Evolutionary conservation across 2,888 invertebrate genomes (phyloP).

Genomic region (Neoscelio sp.): DNA sequence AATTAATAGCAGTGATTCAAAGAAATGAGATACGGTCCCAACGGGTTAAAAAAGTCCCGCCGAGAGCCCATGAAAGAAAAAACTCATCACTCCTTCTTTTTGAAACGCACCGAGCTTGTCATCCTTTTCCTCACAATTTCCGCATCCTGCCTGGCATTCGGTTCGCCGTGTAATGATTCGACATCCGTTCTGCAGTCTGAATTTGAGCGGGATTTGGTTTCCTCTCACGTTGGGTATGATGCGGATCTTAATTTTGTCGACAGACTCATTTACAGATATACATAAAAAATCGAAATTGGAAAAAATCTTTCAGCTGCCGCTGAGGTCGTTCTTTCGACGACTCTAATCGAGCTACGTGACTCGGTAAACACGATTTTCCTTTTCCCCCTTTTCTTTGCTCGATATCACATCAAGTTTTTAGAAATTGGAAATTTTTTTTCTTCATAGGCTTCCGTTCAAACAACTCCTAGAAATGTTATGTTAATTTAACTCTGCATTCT

Average conservation of each 20-base stretch:
- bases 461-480: background rate
- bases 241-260: constrained; percentile 14
- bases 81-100: constrained; percentile 7
- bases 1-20: constrained; percentile 76
- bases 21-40: constrained; percentile 62
- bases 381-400: background rate
- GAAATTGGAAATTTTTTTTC: background rate
- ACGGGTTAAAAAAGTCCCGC: constrained; percentile 67
- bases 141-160: constrained; percentile 36
- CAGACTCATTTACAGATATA: constrained; percentile 31
- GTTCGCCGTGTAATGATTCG: constrained; percentile 45
- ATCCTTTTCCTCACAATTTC: constrained; percentile 56
- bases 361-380: constrained; percentile 22
- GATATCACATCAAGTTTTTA: background rate
- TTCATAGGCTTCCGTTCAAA: background rate
- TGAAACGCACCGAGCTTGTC: background rate
- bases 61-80: background rate
- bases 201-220: constrained; percentile 33
- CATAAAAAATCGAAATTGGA: constrained; percentile 36
- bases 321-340: constrained; percentile 26
- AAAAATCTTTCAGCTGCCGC: constrained; percentile 51
- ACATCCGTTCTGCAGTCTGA: constrained; percentile 31
- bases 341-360: constrained; percentile 27
- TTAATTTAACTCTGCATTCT: background rate
- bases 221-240: constrained; percentile 23